Percentiles rank a stretch among this genome's conserved stretches.
phyloP scores from a whole-genome alignment of 2,888 invertebrate species.

The Drosophila meridiana region DNA sequence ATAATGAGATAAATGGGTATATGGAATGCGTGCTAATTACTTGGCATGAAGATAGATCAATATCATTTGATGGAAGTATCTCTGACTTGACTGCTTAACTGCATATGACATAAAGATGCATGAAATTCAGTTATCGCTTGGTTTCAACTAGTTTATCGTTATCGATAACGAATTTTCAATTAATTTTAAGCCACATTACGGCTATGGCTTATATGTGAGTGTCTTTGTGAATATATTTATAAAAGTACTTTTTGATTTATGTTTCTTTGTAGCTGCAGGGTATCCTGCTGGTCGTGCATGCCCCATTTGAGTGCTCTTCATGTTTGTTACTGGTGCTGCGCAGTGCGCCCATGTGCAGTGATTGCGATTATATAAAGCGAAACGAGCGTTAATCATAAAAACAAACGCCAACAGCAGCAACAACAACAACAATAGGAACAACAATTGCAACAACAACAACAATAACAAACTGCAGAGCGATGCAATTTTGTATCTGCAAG shows the following conservation, averaged over 20 bases:
- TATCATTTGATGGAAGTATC: not conserved
- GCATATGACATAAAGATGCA: too few species aligned
- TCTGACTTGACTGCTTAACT: not conserved
- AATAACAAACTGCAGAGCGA: slow-evolving; percentile 16
- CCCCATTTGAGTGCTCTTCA: slow-evolving; percentile 2
- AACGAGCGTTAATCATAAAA: slow-evolving; percentile 77
- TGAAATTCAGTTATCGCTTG: not conserved
- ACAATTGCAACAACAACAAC: slow-evolving; percentile 15
- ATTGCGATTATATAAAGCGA: slow-evolving; percentile 74
- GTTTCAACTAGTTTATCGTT: not conserved
- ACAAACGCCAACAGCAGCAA: slow-evolving; percentile 17
- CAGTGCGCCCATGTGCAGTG: slow-evolving; percentile 59
- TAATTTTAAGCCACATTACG: not conserved
- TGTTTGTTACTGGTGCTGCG: slow-evolving; percentile 16
- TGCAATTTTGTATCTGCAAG: slow-evolving; percentile 70
- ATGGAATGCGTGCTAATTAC: not conserved
- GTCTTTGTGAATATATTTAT: not conserved
- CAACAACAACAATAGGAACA: slow-evolving; percentile 11
- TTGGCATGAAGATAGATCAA: not conserved
- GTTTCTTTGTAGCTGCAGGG: not conserved
- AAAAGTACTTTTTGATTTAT: not conserved
- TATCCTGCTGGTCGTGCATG: not conserved
- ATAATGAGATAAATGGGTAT: not conserved
- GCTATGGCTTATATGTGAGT: not conserved
- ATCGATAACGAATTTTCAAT: not conserved